Conservation (phyloP, 2,113 vertebrate species). For the Pachycephala philippinensis region DNA sequence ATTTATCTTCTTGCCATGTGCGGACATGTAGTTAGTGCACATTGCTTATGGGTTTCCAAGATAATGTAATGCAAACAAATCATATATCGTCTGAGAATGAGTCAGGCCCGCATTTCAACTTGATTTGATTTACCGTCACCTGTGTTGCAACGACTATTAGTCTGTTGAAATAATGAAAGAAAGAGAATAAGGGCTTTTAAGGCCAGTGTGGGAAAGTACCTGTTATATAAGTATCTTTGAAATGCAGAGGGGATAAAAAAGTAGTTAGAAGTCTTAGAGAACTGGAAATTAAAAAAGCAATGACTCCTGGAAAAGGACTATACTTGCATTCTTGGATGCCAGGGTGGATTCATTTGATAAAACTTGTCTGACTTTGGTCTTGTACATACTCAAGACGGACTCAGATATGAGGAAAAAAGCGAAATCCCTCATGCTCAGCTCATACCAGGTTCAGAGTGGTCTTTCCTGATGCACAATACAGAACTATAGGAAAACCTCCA, state of each 20-base stretch:
- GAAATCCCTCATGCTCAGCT: not conserved
- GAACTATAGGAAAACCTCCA: not conserved
- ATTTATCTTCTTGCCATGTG: conserved; percentile 23
- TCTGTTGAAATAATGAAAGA: conserved; percentile 51
- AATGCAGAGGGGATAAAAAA: not conserved
- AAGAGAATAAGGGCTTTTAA: conserved; percentile 52
- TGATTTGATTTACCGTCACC: conserved; percentile 45
- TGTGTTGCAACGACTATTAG: conserved; percentile 41
- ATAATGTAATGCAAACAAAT: conserved; percentile 61
- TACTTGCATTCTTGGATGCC: not conserved
- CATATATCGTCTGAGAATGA: conserved; percentile 44
- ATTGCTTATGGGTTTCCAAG: conserved; percentile 52
- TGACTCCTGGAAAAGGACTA: not conserved
- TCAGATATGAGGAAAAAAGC: not conserved
- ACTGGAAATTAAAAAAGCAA: not conserved
- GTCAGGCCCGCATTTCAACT: conserved; percentile 21
- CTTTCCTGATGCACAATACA: not conserved
- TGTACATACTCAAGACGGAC: not conserved
- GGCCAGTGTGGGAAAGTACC: conserved; percentile 58
- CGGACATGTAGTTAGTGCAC: conserved; percentile 17
- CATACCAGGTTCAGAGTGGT: not conserved
- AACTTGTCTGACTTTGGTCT: not conserved
- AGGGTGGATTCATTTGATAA: not conserved
- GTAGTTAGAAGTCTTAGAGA: not conserved
- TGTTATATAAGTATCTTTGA: conserved; percentile 48